Evolutionary conservation across 2,888 invertebrate species (phyloP), one percentile per base, ranked within the genome.

Genomic region (Latrodectus elegans): DNA sequence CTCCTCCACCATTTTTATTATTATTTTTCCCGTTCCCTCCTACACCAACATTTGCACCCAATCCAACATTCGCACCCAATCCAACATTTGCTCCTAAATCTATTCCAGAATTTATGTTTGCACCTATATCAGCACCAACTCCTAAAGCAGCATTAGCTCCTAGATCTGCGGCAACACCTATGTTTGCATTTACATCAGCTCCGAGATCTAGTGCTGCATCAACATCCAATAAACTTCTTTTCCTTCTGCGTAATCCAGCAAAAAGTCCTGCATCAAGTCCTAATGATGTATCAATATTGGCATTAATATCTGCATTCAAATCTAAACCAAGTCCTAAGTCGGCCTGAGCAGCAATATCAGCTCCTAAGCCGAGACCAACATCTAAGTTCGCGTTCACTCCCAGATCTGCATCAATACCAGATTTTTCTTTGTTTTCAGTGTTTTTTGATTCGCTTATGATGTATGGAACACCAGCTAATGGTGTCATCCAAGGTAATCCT

Each of bases 401-500:
- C 26, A 67, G 60, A 60, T n/a, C 75, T 10, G 51, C 85, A 4
- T 51, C 26, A n/a, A 83, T 49, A 8, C 52, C 64, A 17, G 49
- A 67, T 8, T 70, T 70, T 14, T 38, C 52, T 26, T 60, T 60
- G 8, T 12, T 22, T 12, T 38, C 64, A 15, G 15, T 53, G 52
- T 22, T 49, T 15, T 38, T 60, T 0, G 22, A 8, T 11, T 49
- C 60, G 51, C 55, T 6, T 53, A 65, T n/a, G 1, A 49, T 0
- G 0, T 72, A 65, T 8, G 67, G n/a, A 38, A 79, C 85, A 22
- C 79, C 85, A 14, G 79, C 51, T 26, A 85, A 12, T 14, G 67
- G 67, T 15, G 79, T 79, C 73, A 72, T 75, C 85, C 79, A 79
- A 17, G 85, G 75, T 2, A 85, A 49, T 9, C 79, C 70, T 15